Evolutionary conservation across 2,888 invertebrate genomes (phyloP).

Genomic region (Tubulanus polymorphus): DNA sequence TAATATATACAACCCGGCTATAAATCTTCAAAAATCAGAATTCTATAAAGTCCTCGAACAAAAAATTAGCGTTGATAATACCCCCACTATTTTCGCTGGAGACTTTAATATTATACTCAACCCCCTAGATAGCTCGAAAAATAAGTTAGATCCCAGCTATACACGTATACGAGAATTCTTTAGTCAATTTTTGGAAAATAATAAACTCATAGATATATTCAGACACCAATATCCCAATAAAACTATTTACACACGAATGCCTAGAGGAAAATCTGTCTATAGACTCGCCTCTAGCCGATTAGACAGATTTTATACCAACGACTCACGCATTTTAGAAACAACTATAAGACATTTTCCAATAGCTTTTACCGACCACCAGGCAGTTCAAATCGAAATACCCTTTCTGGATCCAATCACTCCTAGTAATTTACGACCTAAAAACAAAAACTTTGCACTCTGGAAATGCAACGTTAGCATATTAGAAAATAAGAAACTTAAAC

Average conservation of each 20-base stretch:
- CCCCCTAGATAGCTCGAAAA: not conserved
- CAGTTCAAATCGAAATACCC: not conserved
- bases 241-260: not conserved
- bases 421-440: too few relatives aligned
- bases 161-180: not conserved
- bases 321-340: not conserved
- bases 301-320: not conserved
- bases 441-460: not conserved
- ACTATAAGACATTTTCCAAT: not conserved
- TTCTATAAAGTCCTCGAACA: too few relatives aligned
- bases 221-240: not conserved
- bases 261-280: not conserved
- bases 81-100: not conserved
- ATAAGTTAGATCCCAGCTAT: not conserved
- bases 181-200: not conserved
- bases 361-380: not conserved
- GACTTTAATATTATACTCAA: not conserved
- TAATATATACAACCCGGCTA: too few relatives aligned
- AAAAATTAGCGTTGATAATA: too few relatives aligned
- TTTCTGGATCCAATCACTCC: not conserved
- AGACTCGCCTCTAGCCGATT: not conserved
- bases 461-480: not conserved
- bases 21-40: too few relatives aligned
- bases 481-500: too few relatives aligned
- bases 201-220: not conserved